These are phyloP conservation scores for Atherinosoma microstoma DNA, from an alignment of 2,797 vertebrate species.

Conservation along the genomic window DNA sequence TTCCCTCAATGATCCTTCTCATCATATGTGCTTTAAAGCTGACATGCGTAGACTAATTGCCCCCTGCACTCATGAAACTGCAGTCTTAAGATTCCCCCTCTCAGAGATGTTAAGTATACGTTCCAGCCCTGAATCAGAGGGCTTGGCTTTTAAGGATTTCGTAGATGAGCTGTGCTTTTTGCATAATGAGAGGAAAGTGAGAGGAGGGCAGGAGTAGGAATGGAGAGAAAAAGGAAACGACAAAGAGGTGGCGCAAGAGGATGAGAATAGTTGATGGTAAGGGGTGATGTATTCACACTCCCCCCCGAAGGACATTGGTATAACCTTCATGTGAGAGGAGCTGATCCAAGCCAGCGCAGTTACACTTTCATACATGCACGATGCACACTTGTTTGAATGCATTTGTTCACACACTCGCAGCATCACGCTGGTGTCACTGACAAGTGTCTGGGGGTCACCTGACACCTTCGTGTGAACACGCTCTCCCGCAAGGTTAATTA, in stretches of 20 bases:
- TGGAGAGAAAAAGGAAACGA: neutral
- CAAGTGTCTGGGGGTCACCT: conserved; percentile 11
- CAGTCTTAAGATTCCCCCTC: conserved; percentile 31
- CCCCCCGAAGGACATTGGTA: conserved; percentile 47
- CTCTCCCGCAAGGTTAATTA: conserved; percentile 24
- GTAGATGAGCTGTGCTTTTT: conserved; percentile 29
- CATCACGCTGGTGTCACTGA: conserved; percentile 15
- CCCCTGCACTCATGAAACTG: conserved; percentile 16
- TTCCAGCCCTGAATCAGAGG: conserved; percentile 5
- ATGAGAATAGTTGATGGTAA: conserved; percentile 26
- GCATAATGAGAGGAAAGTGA: conserved; percentile 24
- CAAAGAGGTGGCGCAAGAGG: neutral
- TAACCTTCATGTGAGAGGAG: conserved; percentile 64
- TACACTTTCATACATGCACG: neutral
- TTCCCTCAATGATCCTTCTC: conserved; percentile 8
- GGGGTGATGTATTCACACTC: conserved; percentile 34
- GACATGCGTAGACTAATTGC: conserved; percentile 6
- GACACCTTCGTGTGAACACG: conserved; percentile 33
- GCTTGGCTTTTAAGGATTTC: conserved; percentile 18
- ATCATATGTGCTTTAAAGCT: neutral
- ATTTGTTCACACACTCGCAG: neutral
- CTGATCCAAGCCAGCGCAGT: conserved; percentile 2
- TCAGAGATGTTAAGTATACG: conserved; percentile 8
- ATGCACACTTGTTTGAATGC: conserved; percentile 11
- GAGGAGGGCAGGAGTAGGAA: conserved; percentile 6